Evolutionary conservation across 2,113 vertebrate genomes (phyloP).

Genomic region (Desmodus rotundus): DNA sequence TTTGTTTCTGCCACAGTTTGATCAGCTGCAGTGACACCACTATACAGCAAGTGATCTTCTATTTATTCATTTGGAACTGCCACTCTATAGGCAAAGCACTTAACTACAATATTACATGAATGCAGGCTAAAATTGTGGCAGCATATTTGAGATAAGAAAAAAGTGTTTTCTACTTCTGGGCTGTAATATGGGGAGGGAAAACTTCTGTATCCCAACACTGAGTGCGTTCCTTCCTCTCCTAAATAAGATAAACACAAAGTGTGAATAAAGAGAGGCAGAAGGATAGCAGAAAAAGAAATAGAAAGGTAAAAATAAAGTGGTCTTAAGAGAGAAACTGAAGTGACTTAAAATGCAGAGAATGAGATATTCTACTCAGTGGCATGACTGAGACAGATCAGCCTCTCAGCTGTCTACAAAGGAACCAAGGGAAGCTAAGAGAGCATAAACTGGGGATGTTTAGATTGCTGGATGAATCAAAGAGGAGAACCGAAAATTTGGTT

Average conservation of each 20-base stretch:
- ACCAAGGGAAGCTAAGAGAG: not conserved
- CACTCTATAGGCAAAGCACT: not conserved
- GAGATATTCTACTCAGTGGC: not conserved
- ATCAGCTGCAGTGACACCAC: not conserved
- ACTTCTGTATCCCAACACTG: not conserved
- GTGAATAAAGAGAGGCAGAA: not conserved
- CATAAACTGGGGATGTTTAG: not conserved
- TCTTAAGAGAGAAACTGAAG: not conserved
- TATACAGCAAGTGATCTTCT: not conserved
- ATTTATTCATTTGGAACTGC: not conserved
- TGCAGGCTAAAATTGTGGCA: not conserved
- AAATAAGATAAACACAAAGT: not conserved
- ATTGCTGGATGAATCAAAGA: not conserved
- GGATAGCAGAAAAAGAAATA: not conserved
- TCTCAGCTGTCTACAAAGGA: not conserved
- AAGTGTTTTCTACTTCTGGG: not conserved
- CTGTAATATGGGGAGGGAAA: not conserved
- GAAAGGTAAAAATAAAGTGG: constrained; percentile 12
- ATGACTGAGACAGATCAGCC: not conserved
- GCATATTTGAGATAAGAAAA: not conserved
- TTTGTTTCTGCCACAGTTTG: not conserved
- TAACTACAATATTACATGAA: not conserved
- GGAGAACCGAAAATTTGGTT: not conserved
- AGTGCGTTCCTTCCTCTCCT: not conserved
- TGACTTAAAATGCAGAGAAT: not conserved